Base-by-base conservation (phyloP, 2,888 invertebrate genomes). In the Drosophila trichaetosa region DNA sequence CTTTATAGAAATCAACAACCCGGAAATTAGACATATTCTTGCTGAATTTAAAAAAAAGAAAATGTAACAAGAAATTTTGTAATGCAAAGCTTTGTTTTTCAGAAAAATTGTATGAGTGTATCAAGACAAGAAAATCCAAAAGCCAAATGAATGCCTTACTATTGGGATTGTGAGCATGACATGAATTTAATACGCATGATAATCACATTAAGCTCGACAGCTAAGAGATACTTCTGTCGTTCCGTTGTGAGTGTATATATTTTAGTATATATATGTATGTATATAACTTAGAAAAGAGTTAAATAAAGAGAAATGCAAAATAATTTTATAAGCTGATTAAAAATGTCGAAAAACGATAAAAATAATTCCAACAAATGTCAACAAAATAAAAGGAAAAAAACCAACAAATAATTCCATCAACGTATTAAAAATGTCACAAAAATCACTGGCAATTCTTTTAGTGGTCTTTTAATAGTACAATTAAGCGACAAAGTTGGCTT, bases 151-250 rank as follows among this genome's bases (percentile, higher is more conserved):
- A 57, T 31, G 31, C 16, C 18, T 24, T 3, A 42, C 16, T 16
- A 40, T 40, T 21, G 21, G 16, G 40, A 29, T 40, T 57, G n/a
- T 5, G 8, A 38, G 38, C n/a, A 40, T 38, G n/a, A 40, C 56
- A 40, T 29, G 8, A 56, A 40, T 29, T 40, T 21, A 57, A 40
- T 42, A 21, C 42, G 21, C 40, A 21, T 31, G 42, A 57, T 42
- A 57, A 57, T 40, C 57, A 16, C 21, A 29, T 42, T 57, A 16
- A 57, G 57, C 31, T 42, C 16, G 16, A 29, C 16, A 38, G 27
- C 11, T 7, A 7, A 2, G 18, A 27, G 18, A n/a, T 10, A 27
- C 2, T 6, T 18, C 16, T 34, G 24, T 24, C 16, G 10, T 24
- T 10, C 4, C 21, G 51, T 21, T 53, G 5, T 5, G 18, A 49